phyloP scores from a whole-genome alignment of 2,797 vertebrate species.

The Podargus strigoides region DNA sequence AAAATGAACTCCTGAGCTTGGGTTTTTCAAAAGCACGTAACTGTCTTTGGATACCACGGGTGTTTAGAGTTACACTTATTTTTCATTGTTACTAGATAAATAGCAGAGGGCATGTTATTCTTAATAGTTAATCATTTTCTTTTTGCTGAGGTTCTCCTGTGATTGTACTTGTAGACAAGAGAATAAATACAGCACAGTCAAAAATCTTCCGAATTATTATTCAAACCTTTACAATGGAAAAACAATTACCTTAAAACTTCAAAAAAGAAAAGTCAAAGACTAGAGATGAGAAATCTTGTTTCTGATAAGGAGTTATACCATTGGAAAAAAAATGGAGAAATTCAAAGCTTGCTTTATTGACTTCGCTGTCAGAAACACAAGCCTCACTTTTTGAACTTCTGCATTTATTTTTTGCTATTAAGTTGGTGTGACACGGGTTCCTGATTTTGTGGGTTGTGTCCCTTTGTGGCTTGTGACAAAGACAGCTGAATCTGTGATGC shows the following conservation, averaged over 20 bases:
- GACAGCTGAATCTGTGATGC: background rate
- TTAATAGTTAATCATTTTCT: background rate
- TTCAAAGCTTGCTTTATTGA: background rate
- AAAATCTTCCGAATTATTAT: background rate
- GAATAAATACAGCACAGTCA: background rate
- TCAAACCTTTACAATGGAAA: background rate
- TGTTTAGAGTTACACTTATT: background rate
- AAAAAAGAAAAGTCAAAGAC: background rate
- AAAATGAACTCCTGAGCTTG: background rate
- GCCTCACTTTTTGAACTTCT: slow-evolving; percentile 44
- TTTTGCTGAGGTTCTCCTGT: background rate
- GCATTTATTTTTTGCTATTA: background rate
- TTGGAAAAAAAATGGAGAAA: background rate
- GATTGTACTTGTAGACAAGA: background rate
- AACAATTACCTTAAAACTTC: background rate
- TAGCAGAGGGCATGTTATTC: background rate
- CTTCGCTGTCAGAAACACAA: slow-evolving; percentile 11
- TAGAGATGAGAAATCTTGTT: background rate
- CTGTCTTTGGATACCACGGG: background rate
- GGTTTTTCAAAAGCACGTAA: background rate
- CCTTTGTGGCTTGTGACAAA: background rate
- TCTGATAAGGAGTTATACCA: background rate
- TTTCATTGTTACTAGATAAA: background rate
- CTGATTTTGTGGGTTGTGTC: slow-evolving; percentile 34
- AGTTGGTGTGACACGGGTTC: background rate